Evolutionary conservation across 1,140 invertebrate species (phyloP), one percentile per base, ranked within the genome.

Genomic region (Neodiprion virginianus): DNA sequence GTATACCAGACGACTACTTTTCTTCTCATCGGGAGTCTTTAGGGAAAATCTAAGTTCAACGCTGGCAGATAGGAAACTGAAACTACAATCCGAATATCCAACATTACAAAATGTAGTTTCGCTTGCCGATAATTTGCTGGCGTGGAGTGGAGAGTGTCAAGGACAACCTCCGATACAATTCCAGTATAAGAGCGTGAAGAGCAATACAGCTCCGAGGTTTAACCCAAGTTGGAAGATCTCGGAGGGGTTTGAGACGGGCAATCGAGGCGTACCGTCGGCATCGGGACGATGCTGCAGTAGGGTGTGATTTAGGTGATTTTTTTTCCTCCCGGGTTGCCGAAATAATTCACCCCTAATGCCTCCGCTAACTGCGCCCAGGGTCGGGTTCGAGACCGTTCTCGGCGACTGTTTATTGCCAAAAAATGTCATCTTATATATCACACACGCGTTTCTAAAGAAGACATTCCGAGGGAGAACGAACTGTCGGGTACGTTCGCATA

Each of bases 241-340:
- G 28, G 5, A 40, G 28, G 28, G 28, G 28, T 40, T 40, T 40
- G 28, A 40, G 28, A 40, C 8, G 53, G n/a, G 53, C 53, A 61
- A 61, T 61, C 53, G 53, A 61, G 53, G 53, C 53, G 28, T 40
- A 40, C 28, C 28, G 11, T 11, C 8, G 53, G 53, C 1, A 61
- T 61, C 53, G 53, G 28, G 28, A 40, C 5, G 28, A 17, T 61
- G n/a, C n/a, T 61, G 11, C 53, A 3, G 28, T 40, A 40, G 53
- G 53, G 53, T 61, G 53, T 61, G 53, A 61, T 61, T 61, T 61
- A 61, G 53, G 53, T 61, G 53, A 61, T 61, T 61, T 61, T 61
- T 61, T 61, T 61, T 17, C 53, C n/a, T 61, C 53, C n/a, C 53
- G 53, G 53, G n/a, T 61, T 14, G 53, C 53, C 53, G n/a, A 17